phyloP scores from a whole-genome alignment of 1,140 invertebrate genomes.

The Acromyrmex heyeri region DNA sequence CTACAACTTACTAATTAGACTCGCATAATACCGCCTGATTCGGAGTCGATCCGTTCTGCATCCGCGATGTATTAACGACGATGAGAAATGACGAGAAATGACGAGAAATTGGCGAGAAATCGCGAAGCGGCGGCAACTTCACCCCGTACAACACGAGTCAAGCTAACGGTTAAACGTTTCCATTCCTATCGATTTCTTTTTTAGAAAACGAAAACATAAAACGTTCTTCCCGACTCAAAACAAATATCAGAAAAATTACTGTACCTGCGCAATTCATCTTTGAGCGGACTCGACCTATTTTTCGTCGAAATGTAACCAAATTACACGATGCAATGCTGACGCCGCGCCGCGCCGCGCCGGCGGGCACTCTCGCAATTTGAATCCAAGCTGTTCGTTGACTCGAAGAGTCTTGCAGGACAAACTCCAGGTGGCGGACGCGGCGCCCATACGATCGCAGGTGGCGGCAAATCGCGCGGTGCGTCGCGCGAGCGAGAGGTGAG shows the following conservation, averaged over 20 bases:
- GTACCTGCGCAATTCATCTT: too few relatives aligned
- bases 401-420: background rate
- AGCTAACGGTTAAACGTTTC: background rate
- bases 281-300: too few relatives aligned
- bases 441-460: slow-evolving; percentile 31
- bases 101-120: background rate
- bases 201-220: background rate
- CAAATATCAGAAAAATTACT: too few relatives aligned
- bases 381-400: background rate
- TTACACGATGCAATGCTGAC: too few relatives aligned
- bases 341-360: too few relatives aligned
- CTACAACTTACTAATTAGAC: too few relatives aligned
- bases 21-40: background rate
- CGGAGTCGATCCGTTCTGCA: background rate
- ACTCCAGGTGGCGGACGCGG: background rate
- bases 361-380: background rate
- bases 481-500: slow-evolving; percentile 29
- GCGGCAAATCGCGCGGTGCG: slow-evolving; percentile 54
- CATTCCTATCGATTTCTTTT: background rate
- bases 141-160: background rate
- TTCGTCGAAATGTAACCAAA: too few relatives aligned
- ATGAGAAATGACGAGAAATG: background rate
- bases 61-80: background rate
- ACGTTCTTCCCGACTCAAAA: background rate
- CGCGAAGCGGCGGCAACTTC: background rate